Conservation (phyloP, 2,797 vertebrate species). For the Kryptolebias ocellatus region DNA sequence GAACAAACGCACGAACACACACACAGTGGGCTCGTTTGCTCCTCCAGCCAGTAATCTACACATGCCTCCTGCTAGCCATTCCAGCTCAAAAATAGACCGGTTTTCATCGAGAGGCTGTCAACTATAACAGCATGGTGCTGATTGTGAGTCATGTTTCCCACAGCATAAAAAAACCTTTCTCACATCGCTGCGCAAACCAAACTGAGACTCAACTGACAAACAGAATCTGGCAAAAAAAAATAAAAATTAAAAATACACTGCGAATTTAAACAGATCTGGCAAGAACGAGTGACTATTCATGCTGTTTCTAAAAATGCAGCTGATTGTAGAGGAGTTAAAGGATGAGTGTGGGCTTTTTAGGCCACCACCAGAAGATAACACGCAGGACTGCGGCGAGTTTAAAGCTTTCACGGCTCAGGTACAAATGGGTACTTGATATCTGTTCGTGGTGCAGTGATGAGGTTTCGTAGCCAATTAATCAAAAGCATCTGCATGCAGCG, state of each 20-base stretch:
- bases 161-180: slow-evolving; percentile 50
- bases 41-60: slow-evolving; percentile 45
- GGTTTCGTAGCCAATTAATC: slow-evolving; percentile 16
- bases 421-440: slow-evolving; percentile 5
- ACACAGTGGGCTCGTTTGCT: slow-evolving; percentile 28
- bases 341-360: slow-evolving; percentile 1
- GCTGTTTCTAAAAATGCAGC: slow-evolving; percentile 28
- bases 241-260: neutral
- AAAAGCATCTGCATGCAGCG: slow-evolving; percentile 16
- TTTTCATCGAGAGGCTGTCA: slow-evolving; percentile 64
- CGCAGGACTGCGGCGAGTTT: slow-evolving; percentile 2
- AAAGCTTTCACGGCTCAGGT: slow-evolving; percentile 5
- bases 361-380: neutral
- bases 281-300: neutral
- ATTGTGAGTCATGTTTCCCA: slow-evolving; percentile 70
- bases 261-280: slow-evolving; percentile 26
- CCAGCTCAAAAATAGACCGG: slow-evolving; percentile 62
- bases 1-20: neutral
- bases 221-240: slow-evolving; percentile 30
- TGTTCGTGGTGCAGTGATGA: slow-evolving; percentile 7
- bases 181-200: slow-evolving; percentile 44
- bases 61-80: slow-evolving; percentile 45
- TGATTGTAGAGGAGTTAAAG: slow-evolving; percentile 3
- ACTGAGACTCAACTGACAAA: slow-evolving; percentile 41
- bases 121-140: slow-evolving; percentile 62